A percentile compares a stretch with the other conserved stretches of the same genome.
phyloP scores from a whole-genome alignment of 2,113 vertebrate species.

The Buteo buteo region DNA sequence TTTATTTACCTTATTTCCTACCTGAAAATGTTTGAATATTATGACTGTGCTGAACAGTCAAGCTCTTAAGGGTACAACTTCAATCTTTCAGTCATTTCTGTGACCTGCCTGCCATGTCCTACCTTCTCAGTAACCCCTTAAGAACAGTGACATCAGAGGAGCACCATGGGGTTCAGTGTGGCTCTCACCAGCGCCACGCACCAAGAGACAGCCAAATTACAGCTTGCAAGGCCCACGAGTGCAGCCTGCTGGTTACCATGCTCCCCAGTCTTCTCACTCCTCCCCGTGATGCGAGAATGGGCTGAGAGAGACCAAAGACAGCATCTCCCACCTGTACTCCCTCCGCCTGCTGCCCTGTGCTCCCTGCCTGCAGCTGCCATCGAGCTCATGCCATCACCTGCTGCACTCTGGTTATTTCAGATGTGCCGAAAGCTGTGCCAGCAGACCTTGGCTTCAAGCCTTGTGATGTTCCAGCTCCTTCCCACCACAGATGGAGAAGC shows the following conservation, averaged over 20 bases:
- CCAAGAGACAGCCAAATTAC: background rate
- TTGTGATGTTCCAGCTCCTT: background rate
- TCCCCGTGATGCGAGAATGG: accelerated
- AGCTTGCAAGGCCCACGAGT: accelerated
- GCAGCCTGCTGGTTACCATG: background rate
- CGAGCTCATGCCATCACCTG: background rate
- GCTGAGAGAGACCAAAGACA: background rate
- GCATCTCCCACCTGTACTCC: background rate
- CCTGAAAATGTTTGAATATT: background rate
- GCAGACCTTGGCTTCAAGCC: background rate
- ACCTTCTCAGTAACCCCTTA: background rate
- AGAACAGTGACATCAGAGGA: background rate
- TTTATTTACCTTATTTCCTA: background rate
- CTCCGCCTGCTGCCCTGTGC: background rate
- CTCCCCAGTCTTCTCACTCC: background rate
- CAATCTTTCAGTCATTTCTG: background rate
- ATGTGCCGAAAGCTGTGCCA: background rate
- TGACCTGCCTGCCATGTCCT: background rate
- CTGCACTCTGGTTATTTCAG: background rate
- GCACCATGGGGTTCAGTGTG: accelerated
- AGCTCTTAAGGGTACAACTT: background rate
- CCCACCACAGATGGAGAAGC: background rate
- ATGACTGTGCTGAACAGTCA: background rate
- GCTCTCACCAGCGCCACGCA: background rate
- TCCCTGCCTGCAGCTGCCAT: background rate